phyloP scores from a whole-genome alignment of 37 sponge, comb jelly and placozoan genomes.

The Hormiphora californensis region DNA sequence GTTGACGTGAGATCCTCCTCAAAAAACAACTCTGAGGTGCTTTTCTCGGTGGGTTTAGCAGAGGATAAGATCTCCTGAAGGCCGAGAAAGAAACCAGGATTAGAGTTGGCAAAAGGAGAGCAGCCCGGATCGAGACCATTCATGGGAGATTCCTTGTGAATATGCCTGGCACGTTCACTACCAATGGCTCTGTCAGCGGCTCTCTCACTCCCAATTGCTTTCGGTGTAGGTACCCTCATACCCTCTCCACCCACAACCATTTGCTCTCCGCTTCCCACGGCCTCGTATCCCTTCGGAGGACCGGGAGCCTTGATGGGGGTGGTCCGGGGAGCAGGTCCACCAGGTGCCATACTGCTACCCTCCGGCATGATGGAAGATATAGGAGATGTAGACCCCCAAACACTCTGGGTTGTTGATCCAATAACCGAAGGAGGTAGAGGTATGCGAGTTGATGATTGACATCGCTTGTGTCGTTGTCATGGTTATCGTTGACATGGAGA shows the following conservation, averaged over 20 bases:
- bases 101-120: constrained; percentile 28
- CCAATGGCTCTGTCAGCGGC: constrained; percentile 45
- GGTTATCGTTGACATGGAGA: background rate
- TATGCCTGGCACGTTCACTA: background rate
- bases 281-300: too few species aligned
- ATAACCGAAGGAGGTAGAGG: background rate
- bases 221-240: constrained; percentile 28
- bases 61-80: constrained; percentile 10
- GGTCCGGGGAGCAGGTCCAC: background rate
- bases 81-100: constrained; percentile 11
- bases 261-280: too few species aligned
- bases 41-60: constrained; percentile 1
- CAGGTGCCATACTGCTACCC: background rate
- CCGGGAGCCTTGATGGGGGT: background rate
- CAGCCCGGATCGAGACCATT: background rate
- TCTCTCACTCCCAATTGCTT: constrained; percentile 28
- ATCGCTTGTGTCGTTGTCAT: constrained; percentile 44
- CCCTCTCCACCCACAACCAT: too few species aligned
- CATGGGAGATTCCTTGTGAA: background rate
- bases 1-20: background rate
- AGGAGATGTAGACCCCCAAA: constrained; percentile 8
- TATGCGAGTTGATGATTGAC: constrained; percentile 8
- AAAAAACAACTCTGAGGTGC: constrained; percentile 12
- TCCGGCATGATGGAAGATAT: too few species aligned
- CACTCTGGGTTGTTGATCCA: background rate